Conservation (phyloP, 1,140 invertebrate genomes). For the Ostrea edulis region DNA sequence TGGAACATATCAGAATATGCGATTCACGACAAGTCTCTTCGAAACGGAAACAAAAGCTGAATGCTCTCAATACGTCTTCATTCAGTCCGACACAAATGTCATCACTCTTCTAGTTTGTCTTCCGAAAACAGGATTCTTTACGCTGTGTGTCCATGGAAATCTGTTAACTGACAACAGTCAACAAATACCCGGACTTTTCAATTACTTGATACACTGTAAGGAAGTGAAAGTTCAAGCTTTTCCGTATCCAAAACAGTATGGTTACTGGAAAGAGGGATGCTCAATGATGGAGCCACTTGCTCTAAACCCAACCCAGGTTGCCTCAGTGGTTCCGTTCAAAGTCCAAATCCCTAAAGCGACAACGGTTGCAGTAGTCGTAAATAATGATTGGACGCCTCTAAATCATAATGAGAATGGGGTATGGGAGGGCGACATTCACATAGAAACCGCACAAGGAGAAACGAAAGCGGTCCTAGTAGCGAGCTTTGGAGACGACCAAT, state of each 20-base stretch:
- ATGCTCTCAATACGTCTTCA: slow-evolving; percentile 75
- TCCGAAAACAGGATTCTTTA: slow-evolving; percentile 75
- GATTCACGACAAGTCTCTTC: slow-evolving; percentile 77
- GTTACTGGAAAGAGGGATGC: slow-evolving; percentile 79
- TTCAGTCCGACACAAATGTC: slow-evolving; percentile 70
- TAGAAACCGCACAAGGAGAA: slow-evolving; percentile 65
- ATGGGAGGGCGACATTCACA: slow-evolving; percentile 73
- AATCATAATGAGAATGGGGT: slow-evolving; percentile 60
- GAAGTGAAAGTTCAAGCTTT: slow-evolving; percentile 55
- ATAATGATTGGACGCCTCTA: slow-evolving; percentile 75
- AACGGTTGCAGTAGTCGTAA: slow-evolving; percentile 76
- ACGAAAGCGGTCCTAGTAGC: slow-evolving; percentile 74
- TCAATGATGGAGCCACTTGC: slow-evolving; percentile 75
- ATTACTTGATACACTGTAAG: slow-evolving; percentile 77
- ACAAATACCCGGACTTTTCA: slow-evolving; percentile 77
- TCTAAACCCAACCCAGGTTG: slow-evolving; percentile 58
- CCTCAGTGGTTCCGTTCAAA: slow-evolving; percentile 68
- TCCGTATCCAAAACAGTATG: slow-evolving; percentile 78
- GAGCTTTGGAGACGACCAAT: slow-evolving; percentile 74
- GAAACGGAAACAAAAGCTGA: slow-evolving; percentile 69
- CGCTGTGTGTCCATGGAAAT: slow-evolving; percentile 78
- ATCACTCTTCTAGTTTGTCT: slow-evolving; percentile 74
- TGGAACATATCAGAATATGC: slow-evolving; percentile 68
- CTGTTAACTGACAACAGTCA: slow-evolving; percentile 74
- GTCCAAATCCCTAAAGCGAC: slow-evolving; percentile 74